Evolutionary conservation across 2,888 invertebrate species (phyloP), one percentile per base, ranked within the genome.

Genomic region (Heteromyza rotundicornis): DNA sequence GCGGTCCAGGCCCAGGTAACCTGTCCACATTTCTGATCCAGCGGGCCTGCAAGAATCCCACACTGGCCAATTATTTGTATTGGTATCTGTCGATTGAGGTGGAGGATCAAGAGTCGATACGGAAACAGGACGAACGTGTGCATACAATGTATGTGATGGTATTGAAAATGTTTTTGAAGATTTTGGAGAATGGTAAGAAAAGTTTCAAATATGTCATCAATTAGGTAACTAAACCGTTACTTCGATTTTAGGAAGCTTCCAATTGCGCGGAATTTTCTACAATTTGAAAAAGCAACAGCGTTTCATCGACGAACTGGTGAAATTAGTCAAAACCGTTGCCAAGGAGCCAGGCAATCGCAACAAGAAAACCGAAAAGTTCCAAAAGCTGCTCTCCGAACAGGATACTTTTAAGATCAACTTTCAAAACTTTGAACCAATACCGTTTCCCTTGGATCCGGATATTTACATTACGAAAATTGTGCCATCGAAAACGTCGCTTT

Each of bases 41-140:
- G 56, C 87, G 97, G 59, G 96, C 98, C 0, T 92, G 94, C 81
- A 88, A 89, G 75, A 96, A 98, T 86, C 89, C 92, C 55, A 91
- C 89, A 16, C 85, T 99, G 51, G 96, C 96, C 53, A 98, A 98
- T 86, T 98, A 98, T 83, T 90, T 99, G 71, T 98, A 95, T 85
- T 99, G 99, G 99, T 96, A 95, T 85, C 85, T 96, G 68, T 87
- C 92, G 63, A 94, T 97, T 65, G 98, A 98, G 84, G 95, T 96
- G 81, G 96, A 96, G 83, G 95, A 95, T 82, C 90, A 91, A 68
- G 91, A 91, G 79, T 87, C 86, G 24, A 81, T 84, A 57, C 85
- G 85, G 10, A 90, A 90, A 70, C 92, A 92, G 80, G 92, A 95
- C 77, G 86, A 86, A 57, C 86, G 87, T 54, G 88, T 91, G 0